Percentiles rank a stretch among this genome's conserved stretches.
Evolutionary conservation across 2,797 vertebrate species (phyloP).

Genomic region (Spondyliosoma cantharus): DNA sequence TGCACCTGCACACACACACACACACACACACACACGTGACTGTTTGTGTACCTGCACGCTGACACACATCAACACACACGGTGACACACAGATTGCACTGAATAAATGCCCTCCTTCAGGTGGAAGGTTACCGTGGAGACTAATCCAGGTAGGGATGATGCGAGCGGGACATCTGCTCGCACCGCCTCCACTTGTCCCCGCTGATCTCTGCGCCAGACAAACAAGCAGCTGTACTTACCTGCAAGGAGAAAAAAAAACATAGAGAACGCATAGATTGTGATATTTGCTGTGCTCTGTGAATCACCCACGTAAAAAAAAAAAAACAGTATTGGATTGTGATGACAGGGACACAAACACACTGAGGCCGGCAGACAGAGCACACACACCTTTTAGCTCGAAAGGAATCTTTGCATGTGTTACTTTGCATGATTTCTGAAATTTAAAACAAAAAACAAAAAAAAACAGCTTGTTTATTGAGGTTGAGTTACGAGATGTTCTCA

Average conservation of each 20-base stretch:
- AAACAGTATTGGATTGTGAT: constrained; percentile 27
- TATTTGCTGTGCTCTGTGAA: background rate
- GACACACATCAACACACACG: constrained; percentile 44
- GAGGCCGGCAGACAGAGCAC: background rate
- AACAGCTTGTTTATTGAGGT: background rate
- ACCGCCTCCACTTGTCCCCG: constrained; percentile 64
- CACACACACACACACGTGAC: constrained; percentile 21
- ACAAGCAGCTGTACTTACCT: constrained; percentile 55
- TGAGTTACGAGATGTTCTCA: background rate
- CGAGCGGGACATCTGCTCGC: constrained; percentile 84
- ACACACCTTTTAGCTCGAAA: background rate
- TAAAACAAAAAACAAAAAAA: background rate
- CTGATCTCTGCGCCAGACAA: constrained; percentile 58
- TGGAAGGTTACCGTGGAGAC: constrained; percentile 83
- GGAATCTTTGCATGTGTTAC: background rate
- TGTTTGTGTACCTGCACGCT: constrained; percentile 29
- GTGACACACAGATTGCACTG: constrained; percentile 62
- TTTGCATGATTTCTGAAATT: constrained; percentile 1
- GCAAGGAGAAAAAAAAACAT: background rate
- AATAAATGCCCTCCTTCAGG: constrained; percentile 79
- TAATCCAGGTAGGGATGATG: constrained; percentile 85
- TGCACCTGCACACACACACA: constrained; percentile 54
- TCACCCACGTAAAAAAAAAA: background rate
- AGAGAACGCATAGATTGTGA: constrained; percentile 2
- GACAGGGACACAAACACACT: constrained; percentile 14